phyloP scores from a whole-genome alignment of 1,140 invertebrate genomes.

The Caerostris darwini region DNA sequence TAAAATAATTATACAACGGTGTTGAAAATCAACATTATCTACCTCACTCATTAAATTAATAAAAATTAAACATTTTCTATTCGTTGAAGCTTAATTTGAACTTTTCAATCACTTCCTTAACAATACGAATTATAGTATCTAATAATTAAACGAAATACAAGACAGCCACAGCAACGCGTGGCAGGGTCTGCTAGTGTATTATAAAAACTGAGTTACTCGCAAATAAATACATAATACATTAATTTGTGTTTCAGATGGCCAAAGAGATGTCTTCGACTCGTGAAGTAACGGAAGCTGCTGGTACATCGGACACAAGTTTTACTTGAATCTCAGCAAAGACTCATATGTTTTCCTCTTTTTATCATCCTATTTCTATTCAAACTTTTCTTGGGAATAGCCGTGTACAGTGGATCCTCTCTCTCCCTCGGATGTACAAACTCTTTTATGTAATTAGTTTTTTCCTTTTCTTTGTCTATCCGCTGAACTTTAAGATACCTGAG shows the following conservation, averaged over 20 bases:
- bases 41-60: no score
- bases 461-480: slow-evolving; percentile 19
- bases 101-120: no score
- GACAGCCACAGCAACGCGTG: no score
- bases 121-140: no score
- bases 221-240: no score
- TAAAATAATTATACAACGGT: no score
- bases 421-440: slow-evolving; percentile 34
- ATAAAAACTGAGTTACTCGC: no score
- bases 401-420: slow-evolving; percentile 48
- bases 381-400: not conserved
- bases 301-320: slow-evolving; percentile 20
- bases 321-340: slow-evolving; percentile 58
- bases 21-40: no score
- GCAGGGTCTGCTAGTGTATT: no score
- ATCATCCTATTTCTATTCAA: slow-evolving; percentile 49
- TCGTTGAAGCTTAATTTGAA: no score
- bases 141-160: no score
- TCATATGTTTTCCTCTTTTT: not conserved
- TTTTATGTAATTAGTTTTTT: slow-evolving; percentile 21
- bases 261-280: not conserved
- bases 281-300: not conserved
- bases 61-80: no score
- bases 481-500: slow-evolving; percentile 59
- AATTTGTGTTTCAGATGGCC: not conserved